Evolutionary conservation across 2,797 vertebrate species (phyloP).

Genomic region (Hydrophis major): DNA sequence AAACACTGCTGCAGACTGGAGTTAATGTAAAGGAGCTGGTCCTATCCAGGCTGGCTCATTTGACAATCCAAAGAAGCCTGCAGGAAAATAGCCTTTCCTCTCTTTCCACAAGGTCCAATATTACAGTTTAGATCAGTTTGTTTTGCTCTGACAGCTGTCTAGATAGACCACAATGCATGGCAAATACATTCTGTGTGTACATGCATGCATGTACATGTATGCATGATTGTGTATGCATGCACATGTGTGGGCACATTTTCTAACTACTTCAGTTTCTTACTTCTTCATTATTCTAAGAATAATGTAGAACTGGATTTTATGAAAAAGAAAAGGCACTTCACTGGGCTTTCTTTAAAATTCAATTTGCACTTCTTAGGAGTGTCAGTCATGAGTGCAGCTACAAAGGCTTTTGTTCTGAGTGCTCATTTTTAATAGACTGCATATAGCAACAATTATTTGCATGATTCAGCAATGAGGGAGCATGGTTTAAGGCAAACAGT

Average conservation of each 20-base stretch:
- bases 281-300: neutral
- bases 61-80: slow-evolving; percentile 14
- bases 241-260: neutral
- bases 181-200: neutral
- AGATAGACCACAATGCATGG: neutral
- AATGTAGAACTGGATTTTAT: neutral
- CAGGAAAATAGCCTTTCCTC: neutral
- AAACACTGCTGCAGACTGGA: neutral
- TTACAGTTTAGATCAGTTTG: slow-evolving; percentile 23
- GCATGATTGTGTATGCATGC: neutral
- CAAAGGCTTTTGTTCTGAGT: neutral
- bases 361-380: neutral
- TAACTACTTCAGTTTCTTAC: neutral
- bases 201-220: neutral
- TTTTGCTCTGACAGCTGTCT: slow-evolving; percentile 22
- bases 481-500: neutral
- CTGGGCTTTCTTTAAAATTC: slow-evolving; percentile 5
- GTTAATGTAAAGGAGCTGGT: neutral
- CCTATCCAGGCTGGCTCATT: neutral
- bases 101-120: neutral
- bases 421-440: neutral
- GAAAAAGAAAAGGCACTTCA: neutral
- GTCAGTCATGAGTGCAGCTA: neutral
- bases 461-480: neutral
- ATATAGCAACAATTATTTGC: neutral